Percentiles rank a stretch among this genome's conserved stretches.
Conservation (phyloP, 2,888 invertebrate genomes). For the Zygaena filipendulae region DNA sequence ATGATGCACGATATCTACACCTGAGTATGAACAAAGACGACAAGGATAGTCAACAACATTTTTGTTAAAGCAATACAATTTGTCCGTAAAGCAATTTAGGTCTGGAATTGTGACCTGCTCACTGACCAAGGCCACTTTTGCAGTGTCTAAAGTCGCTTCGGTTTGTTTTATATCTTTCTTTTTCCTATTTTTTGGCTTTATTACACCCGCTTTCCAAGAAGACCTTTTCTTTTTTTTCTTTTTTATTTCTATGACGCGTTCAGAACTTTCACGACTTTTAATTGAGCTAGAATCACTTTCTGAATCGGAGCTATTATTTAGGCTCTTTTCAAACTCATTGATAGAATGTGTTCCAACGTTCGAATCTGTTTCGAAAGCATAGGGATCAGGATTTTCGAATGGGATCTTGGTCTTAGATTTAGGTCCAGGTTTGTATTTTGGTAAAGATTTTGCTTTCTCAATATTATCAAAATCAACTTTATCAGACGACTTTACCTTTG, state of each 20-base stretch:
- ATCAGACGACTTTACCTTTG: constrained; percentile 22
- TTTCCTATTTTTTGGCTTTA: constrained; percentile 41
- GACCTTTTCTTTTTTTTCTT: constrained; percentile 38
- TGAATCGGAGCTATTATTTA: constrained; percentile 30
- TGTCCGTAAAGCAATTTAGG: constrained; percentile 43
- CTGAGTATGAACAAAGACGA: constrained; percentile 68
- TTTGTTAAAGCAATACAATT: constrained; percentile 47
- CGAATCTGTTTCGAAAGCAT: constrained; percentile 46
- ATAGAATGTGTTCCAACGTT: constrained; percentile 27
- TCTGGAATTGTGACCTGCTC: constrained; percentile 25
- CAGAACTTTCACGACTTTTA: constrained; percentile 35
- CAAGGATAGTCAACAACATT: constrained; percentile 57
- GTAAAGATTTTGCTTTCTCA: constrained; percentile 14
- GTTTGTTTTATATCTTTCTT: constrained; percentile 27
- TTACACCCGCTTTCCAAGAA: constrained; percentile 46
- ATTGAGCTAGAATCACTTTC: constrained; percentile 42
- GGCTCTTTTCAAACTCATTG: constrained; percentile 27
- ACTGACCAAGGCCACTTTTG: constrained; percentile 11
- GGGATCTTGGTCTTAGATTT: constrained; percentile 39
- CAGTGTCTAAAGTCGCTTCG: constrained; percentile 10
- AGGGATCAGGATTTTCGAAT: constrained; percentile 33
- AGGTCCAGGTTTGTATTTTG: constrained; percentile 34
- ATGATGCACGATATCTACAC: constrained; percentile 73
- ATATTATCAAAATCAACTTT: constrained; percentile 14
- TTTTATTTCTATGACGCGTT: constrained; percentile 32